phyloP scores from a whole-genome alignment of 2,797 vertebrate species.

The Molossus molossus region DNA sequence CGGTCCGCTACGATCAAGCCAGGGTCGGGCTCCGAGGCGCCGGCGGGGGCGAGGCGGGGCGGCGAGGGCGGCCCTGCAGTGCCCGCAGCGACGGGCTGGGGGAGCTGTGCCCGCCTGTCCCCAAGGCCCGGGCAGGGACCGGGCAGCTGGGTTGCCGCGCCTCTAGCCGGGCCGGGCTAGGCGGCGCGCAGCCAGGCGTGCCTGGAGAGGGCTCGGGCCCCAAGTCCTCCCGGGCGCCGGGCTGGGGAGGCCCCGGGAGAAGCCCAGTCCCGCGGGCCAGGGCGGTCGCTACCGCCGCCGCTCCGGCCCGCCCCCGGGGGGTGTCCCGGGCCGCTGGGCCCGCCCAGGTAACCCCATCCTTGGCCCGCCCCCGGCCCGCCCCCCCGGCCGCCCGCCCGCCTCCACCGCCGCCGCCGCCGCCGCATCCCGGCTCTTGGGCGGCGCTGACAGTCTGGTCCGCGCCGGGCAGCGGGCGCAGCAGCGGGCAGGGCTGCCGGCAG shows the following conservation, averaged over 20 bases:
- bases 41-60: conserved; percentile 39
- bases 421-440: conserved; percentile 88
- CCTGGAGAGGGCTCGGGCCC: conserved; percentile 40
- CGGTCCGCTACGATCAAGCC: not conserved
- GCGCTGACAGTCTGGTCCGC: conserved; percentile 86
- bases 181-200: conserved; percentile 63
- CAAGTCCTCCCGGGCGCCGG: not conserved
- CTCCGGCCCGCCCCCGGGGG: conserved; percentile 86
- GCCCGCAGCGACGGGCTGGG: conserved; percentile 79
- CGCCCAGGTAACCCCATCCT: conserved; percentile 89
- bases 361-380: conserved; percentile 87
- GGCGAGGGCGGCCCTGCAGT: conserved; percentile 72
- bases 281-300: not conserved
- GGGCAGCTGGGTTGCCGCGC: conserved; percentile 70
- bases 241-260: conserved; percentile 13
- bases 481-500: conserved; percentile 82
- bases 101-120: conserved; percentile 82
- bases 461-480: conserved; percentile 84
- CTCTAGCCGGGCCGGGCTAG: conserved; percentile 27
- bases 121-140: conserved; percentile 36
- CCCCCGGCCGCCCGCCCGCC: conserved; percentile 80
- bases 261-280: conserved; percentile 71
- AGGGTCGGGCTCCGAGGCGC: conserved; percentile 43
- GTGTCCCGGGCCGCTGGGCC: conserved; percentile 87
- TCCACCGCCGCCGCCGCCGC: conserved; percentile 86